These are phyloP conservation scores for Amiota communis DNA, from an alignment of 2,888 invertebrate species.

Conservation along the genomic window DNA sequence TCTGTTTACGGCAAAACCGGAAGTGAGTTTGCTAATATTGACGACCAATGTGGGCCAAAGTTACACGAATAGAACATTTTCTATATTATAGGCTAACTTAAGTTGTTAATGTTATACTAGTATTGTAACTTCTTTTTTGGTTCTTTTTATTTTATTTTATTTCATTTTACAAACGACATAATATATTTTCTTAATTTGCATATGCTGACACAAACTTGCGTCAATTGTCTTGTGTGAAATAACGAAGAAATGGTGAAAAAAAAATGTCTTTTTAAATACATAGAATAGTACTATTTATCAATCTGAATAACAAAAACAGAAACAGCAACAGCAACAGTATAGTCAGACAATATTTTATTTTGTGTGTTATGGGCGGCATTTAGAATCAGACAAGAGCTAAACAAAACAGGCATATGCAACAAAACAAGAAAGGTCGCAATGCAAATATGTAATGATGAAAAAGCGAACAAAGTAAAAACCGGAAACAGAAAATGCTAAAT, in stretches of 20 bases:
- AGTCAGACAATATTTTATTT: slow-evolving; percentile 68
- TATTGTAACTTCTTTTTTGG: too few relatives aligned
- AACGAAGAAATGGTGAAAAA: slow-evolving; percentile 1
- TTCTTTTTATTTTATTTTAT: too few relatives aligned
- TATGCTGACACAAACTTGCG: slow-evolving; percentile 59
- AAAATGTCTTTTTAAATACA: slow-evolving; percentile 37
- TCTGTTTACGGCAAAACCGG: slow-evolving; percentile 42
- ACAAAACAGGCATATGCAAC: neutral
- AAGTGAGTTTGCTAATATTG: slow-evolving; percentile 55
- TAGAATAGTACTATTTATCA: slow-evolving; percentile 27
- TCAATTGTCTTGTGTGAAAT: slow-evolving; percentile 17
- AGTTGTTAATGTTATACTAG: too few relatives aligned
- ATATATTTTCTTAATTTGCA: slow-evolving; percentile 53
- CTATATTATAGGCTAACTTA: too few relatives aligned
- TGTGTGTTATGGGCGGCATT: slow-evolving; percentile 37
- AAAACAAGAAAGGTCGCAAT: slow-evolving; percentile 19
- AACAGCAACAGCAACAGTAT: slow-evolving; percentile 17
- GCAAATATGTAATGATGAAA: neutral
- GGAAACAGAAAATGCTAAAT: slow-evolving; percentile 68
- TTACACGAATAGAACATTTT: slow-evolving; percentile 7
- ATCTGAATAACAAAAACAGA: slow-evolving; percentile 39
- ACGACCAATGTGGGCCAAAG: slow-evolving; percentile 25
- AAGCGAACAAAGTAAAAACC: slow-evolving; percentile 55
- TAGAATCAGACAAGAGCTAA: too few relatives aligned
- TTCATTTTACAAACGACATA: slow-evolving; percentile 30